Evolutionary conservation across 2,113 vertebrate species (phyloP).

Genomic region (Ciconia stormi): DNA sequence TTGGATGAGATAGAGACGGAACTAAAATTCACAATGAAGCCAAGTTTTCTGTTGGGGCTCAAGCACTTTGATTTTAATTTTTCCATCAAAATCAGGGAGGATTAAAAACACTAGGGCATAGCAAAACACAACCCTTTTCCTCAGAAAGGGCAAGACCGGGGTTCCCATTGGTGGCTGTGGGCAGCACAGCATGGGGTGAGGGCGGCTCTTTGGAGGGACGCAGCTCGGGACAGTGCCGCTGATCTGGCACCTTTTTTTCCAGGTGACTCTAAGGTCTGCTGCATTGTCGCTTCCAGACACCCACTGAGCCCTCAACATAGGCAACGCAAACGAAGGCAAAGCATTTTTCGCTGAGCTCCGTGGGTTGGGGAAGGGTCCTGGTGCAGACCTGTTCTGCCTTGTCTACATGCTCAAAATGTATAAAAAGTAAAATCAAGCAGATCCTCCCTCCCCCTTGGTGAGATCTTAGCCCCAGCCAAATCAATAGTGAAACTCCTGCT

Average conservation of each 20-base stretch:
- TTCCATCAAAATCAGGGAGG: not conserved
- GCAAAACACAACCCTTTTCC: not conserved
- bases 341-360: not conserved
- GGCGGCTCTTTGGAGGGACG: not conserved
- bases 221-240: fast-evolving
- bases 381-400: not conserved
- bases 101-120: not conserved
- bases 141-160: not conserved
- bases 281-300: not conserved
- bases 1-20: not conserved
- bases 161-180: not conserved
- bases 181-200: fast-evolving
- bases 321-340: fast-evolving
- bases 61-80: not conserved
- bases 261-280: not conserved
- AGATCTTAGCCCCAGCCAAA: not conserved
- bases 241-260: not conserved
- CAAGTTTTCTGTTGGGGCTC: not conserved
- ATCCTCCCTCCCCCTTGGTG: not conserved
- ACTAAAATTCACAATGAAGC: not conserved
- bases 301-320: not conserved
- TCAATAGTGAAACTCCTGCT: not conserved
- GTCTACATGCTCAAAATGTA: not conserved
- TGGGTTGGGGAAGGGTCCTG: not conserved
- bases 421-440: not conserved